Base-by-base conservation (phyloP, 2,888 invertebrate species). In the Ormyrus labotus region DNA sequence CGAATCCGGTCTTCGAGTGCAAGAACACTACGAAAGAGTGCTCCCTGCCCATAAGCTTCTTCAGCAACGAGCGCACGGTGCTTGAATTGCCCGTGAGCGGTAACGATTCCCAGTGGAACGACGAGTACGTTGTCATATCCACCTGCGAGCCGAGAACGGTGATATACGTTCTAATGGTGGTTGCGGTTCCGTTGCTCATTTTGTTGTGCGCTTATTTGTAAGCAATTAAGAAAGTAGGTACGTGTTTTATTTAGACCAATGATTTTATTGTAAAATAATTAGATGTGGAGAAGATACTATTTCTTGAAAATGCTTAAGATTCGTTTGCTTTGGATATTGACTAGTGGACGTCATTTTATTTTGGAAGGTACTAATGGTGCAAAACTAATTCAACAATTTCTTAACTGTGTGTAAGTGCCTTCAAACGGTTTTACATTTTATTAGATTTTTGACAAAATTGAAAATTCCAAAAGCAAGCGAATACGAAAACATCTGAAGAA, bases 91-190 rank as follows among this genome's bases (percentile, higher is more conserved):
- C 95, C 0, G 89, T 94, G 0, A 92, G 92, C 85, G 90, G 90
- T 47, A 94, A 95, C 87, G 94, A 94, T 77, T 93, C 94, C 0
- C 90, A 94, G 0, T 95, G 95, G 94, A 95, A 95, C 89, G 94
- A 95, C 83, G 95, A 95, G 83, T 95, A 94, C 87, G 93, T 95
- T 10, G 95, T 95, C 5, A 92, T 95, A 47, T 95, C 95, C 0
- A 94, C 94, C 83, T 96, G 96, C 85, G 94, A 95, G 86, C 96
- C 96, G 0, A 91, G 96, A 82, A 95, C 95, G 0, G 92, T 94
- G 0, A 86, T 96, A 10, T 96, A 96, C 88, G 89, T 95, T 50
- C 88, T 93, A 63, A 95, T 95, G 87, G 94, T 95, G 11, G 90
- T 96, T 60, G 92, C 94, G 4, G 95, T 95, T n/a, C 96, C 96